phyloP scores from a whole-genome alignment of 2,888 invertebrate species.

The Anodontia alba region DNA sequence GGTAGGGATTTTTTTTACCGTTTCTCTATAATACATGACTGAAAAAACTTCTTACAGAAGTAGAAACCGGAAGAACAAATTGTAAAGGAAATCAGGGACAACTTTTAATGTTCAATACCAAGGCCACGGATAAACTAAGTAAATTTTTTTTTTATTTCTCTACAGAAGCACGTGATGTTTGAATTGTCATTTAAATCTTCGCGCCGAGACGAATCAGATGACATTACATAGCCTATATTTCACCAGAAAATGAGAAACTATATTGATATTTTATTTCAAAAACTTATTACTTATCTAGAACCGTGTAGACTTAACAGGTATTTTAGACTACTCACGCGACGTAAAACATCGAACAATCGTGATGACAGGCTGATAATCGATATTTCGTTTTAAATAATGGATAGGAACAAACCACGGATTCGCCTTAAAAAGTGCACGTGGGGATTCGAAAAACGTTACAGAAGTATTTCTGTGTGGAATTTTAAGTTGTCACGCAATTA shows the following conservation, averaged over 20 bases:
- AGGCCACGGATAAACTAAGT: too few relatives aligned
- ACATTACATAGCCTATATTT: too few relatives aligned
- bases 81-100: not conserved
- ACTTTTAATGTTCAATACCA: not conserved
- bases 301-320: not conserved
- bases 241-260: too few relatives aligned
- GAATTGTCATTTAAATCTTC: too few relatives aligned
- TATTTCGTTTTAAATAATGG: conserved; percentile 13
- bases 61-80: not conserved
- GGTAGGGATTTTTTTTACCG: too few relatives aligned
- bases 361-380: not conserved
- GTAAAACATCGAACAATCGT: conserved; percentile 2
- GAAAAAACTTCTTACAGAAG: too few relatives aligned
- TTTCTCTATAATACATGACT: too few relatives aligned
- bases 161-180: too few relatives aligned
- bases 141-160: too few relatives aligned
- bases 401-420: not conserved
- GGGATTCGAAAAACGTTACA: conserved; percentile 16
- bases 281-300: too few relatives aligned
- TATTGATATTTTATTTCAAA: too few relatives aligned
- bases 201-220: too few relatives aligned
- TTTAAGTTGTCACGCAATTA: conserved; percentile 6
- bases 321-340: not conserved
- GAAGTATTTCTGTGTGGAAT: not conserved
- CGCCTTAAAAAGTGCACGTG: conserved; percentile 19